These are phyloP conservation scores for Tanaodytes sp. DNA, from an alignment of 2,888 invertebrate species.

Conservation along the genomic window DNA sequence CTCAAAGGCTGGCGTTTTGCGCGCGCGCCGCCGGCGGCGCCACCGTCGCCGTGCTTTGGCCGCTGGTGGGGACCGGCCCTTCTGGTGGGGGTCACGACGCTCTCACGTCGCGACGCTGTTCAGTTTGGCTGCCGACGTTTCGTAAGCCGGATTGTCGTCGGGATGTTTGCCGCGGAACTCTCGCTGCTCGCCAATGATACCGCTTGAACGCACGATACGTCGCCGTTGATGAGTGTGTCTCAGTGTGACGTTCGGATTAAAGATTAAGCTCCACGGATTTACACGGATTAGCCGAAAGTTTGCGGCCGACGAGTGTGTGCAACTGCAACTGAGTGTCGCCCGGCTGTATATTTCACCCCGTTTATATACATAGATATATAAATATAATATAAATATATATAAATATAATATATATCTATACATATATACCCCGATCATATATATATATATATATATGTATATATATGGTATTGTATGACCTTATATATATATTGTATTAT, in stretches of 20 bases:
- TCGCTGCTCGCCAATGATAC: constrained; percentile 26
- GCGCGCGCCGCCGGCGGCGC: constrained; percentile 43
- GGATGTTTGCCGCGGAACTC: constrained; percentile 45
- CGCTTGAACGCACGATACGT: constrained; percentile 19
- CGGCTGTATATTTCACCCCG: constrained; percentile 53
- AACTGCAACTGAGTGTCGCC: constrained; percentile 51
- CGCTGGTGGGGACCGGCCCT: constrained; percentile 30
- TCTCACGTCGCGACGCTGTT: constrained; percentile 54
- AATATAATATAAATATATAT: too few species aligned
- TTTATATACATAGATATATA: constrained; percentile 20
- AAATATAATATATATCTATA: too few species aligned
- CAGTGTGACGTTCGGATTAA: constrained; percentile 37
- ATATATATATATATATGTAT: too few species aligned
- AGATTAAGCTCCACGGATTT: constrained; percentile 35
- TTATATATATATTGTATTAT: constrained; percentile 1
- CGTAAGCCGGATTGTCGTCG: constrained; percentile 48
- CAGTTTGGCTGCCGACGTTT: constrained; percentile 57
- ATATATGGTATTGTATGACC: too few species aligned
- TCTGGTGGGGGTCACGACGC: constrained; percentile 55
- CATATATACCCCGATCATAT: too few species aligned
- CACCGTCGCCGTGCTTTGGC: constrained; percentile 6
- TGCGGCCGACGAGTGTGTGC: constrained; percentile 42
- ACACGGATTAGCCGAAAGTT: constrained; percentile 43
- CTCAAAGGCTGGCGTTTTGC: constrained; percentile 34
- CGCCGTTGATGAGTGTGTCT: constrained; percentile 16